A percentile compares a stretch with the other conserved stretches of the same genome.
These are phyloP conservation scores for Cylas formicarius DNA, from an alignment of 1,140 invertebrate genomes.

Conservation along the genomic window DNA sequence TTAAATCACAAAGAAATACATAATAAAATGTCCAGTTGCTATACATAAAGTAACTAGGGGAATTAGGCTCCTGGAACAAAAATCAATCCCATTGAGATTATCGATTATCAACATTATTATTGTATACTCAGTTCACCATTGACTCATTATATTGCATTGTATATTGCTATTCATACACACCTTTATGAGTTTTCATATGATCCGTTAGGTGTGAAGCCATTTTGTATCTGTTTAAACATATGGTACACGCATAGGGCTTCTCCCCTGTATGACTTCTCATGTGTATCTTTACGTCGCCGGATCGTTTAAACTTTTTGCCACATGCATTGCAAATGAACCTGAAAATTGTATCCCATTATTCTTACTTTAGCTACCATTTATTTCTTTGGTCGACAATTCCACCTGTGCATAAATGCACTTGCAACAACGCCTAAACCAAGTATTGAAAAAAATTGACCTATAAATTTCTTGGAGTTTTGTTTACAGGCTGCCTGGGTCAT, in stretches of 20 bases:
- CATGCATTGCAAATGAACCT: constrained; percentile 31
- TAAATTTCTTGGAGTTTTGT: too few species aligned
- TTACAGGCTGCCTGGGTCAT: too few species aligned
- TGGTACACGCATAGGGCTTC: constrained; percentile 60
- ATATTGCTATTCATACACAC: constrained; percentile 36
- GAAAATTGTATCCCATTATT: neutral
- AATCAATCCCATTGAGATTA: neutral
- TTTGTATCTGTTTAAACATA: constrained; percentile 50
- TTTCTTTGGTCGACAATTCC: too few species aligned
- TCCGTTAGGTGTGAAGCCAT: constrained; percentile 74
- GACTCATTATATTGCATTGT: neutral
- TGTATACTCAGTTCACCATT: too few species aligned
- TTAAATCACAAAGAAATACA: too few species aligned
- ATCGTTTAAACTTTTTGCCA: constrained; percentile 30
- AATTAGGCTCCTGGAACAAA: too few species aligned
- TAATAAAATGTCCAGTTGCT: too few species aligned
- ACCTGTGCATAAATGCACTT: too few species aligned
- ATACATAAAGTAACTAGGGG: too few species aligned
- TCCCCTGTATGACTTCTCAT: constrained; percentile 60
- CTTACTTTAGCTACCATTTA: too few species aligned
- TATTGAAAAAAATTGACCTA: too few species aligned
- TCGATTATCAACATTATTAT: neutral
- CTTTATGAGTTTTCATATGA: constrained; percentile 70
- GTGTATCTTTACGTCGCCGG: constrained; percentile 30
- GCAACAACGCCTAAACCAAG: too few species aligned